Conservation (phyloP, 2,888 invertebrate species). For the Synanthedon myopaeformis region DNA sequence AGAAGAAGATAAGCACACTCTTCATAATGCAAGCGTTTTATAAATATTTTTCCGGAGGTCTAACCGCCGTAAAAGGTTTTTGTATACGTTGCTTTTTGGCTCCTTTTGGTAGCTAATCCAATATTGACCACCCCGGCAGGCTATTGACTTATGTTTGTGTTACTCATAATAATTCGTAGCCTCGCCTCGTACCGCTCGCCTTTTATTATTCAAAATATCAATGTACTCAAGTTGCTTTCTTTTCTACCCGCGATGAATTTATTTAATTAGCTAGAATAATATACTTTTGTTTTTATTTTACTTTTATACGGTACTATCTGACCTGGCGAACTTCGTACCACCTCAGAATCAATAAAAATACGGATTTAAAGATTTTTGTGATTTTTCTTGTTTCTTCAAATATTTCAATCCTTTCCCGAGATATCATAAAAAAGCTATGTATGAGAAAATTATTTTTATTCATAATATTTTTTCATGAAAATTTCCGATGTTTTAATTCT, state of each 20-base stretch:
- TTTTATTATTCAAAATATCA: slow-evolving; percentile 71
- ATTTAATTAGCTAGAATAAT: slow-evolving; percentile 20
- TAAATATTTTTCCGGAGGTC: slow-evolving; percentile 63
- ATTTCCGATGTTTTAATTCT: no score
- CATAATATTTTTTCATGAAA: no score
- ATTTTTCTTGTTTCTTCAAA: no score
- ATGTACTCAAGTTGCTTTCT: slow-evolving; percentile 58
- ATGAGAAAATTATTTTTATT: no score
- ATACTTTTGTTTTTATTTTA: background rate
- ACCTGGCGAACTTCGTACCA: no score
- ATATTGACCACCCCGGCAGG: slow-evolving; percentile 67
- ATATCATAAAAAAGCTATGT: no score
- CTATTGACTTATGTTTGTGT: slow-evolving; percentile 70
- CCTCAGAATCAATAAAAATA: no score
- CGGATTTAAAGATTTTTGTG: no score
- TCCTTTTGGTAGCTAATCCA: slow-evolving; percentile 69
- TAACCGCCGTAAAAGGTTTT: slow-evolving; percentile 69
- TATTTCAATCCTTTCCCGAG: no score
- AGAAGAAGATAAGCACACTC: slow-evolving; percentile 29
- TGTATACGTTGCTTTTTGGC: slow-evolving; percentile 71
- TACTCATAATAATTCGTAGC: slow-evolving; percentile 61
- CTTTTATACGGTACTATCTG: no score
- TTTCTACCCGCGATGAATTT: slow-evolving; percentile 17
- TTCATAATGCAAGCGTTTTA: slow-evolving; percentile 36
- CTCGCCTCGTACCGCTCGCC: slow-evolving; percentile 32